Evolutionary conservation across 2,888 invertebrate genomes (phyloP), one percentile per base, ranked within the genome.

Genomic region (Ceratothoa steindachneri): DNA sequence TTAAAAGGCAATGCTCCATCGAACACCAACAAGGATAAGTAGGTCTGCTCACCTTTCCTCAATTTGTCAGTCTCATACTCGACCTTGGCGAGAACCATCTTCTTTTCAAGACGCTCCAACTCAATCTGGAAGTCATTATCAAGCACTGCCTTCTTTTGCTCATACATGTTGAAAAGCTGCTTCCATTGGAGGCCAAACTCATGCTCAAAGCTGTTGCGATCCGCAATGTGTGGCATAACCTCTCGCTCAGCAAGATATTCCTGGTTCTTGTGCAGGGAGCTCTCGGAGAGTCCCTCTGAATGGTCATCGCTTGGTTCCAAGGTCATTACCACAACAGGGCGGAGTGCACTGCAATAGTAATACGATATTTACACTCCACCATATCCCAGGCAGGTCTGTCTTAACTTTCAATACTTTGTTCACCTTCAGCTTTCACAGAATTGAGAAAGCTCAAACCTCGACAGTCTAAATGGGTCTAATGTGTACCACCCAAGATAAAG

Each of bases 171-270:
- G 83, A 94, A 93, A 76, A 99, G 86, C 82, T 96, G 94, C 86
- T 98, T 97, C 97, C 98, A 98, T 80, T 96, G 90, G 78, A 93
- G 91, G 12, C 97, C 97, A 86, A 97, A 97, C 82, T 97, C 96
- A 84, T 91, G 93, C 84, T 99, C 98, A 85, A 98, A 97, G 76
- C 93, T 91, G 71, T 90, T 91, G 0, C 88, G 85, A 73, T 91
- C 90, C 0, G 97, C 95, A 84, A 99, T 95, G 41, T 97, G 89
- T 1, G 98, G 97, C 0, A 95, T 93, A 80, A 66, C 70, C 31
- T 75, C 71, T 12, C 78, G 29, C 28, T 79, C 78, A 15, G 67
- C 53, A 28, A 67, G 73, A 53, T 79, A 79, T 19, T 52, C 66
- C 1, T 75, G 72, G 65, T 73, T 79, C 55, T 79, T 79, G 29